Evolutionary conservation across 2,888 invertebrate genomes (phyloP), one percentile per base, ranked within the genome.

Genomic region (Odontocerum albicorne): DNA sequence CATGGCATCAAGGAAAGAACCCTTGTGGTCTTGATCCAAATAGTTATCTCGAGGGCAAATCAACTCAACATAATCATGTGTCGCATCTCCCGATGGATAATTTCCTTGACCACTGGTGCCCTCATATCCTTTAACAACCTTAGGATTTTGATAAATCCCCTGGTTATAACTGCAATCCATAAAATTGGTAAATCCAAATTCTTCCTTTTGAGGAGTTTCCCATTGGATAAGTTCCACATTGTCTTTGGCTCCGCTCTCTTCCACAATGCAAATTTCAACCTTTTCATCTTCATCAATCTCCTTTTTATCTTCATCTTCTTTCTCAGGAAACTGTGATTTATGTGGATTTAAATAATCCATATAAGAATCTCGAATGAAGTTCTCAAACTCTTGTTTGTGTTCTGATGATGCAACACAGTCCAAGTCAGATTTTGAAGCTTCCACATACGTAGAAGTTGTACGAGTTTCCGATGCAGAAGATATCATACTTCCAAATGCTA

Each of bases 331-430:
- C 1, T 71, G 65, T 59, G 75, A 75, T 10, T 72, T 75, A 38
- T 77, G 75, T 0, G 76, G 70, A 1, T 75, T 73, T 50, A 76
- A 77, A 60, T 77, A 77, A 57, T 76, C 77, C 75, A 77, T 75
- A 59, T 77, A 77, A 58, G 76, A 75, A 33, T 77, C 77, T 60
- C 71, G 75, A 68, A 77, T 77, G 73, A 77, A 74, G 52, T 64
- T 75, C 3, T 74, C 77, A 62, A 76, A 75, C 59, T 22, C 32
- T 17, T 76, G 75, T 54, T 76, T 77, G 59, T 69, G 75, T 62
- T 76, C 76, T 6, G 0, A 73, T 70, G 13, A 73, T 65, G 1
- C 72, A 16, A 16, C n/a, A 17, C 21, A 47, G 7, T 52, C 52
- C 12, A 38, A 8, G 19, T 33, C 39, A 2, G 32, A 22, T 47